Evolutionary conservation across 2,113 vertebrate genomes (phyloP), one percentile per base, ranked within the genome.

Genomic region (Meles meles): DNA sequence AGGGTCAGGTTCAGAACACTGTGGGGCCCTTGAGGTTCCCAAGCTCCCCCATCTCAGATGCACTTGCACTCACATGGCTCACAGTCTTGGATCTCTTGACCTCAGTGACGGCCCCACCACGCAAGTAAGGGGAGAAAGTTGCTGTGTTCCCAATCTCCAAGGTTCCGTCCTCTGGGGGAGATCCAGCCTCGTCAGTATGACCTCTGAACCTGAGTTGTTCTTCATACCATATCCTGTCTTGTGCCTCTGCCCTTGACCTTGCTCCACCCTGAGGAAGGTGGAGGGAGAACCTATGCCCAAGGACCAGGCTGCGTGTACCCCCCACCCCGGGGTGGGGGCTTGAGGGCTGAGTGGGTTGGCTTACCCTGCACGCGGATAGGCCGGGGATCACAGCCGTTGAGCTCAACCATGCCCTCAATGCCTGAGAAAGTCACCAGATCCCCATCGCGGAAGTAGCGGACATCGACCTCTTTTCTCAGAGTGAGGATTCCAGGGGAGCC

Each of bases 371-470:
- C 89, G 12, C 0, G 97, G 92, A 99, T 98, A 0, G 98, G 69
- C 49, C 98, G 2, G 0, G 99, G 99, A 15, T 79, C 31, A 47
- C 7, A 96, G 80, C 20, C 27, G 0, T 99, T 99, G 97, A 99
- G 99, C 97, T 99, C 99, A 0, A 98, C 98, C 99, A 99, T 99
- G 92, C 99, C 99, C 91, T 99, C 98, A 39, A 99, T 97, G 0
- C 98, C 99, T 7, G 99, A 99, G 98, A 99, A 99, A 0, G 57
- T 97, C 88, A 99, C 99, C 81, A 96, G 96, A 49, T 98, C 98
- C 31, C 96, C 99, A 0, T 99, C 80, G 0, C 0, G 0, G 92
- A 99, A 99, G 20, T 3, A 5, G 4, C 49, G 71, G 27, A 67
- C 37, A 0, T 25, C 37, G 69, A 42, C 29, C 98, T 98, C 77